Base-by-base conservation (phyloP, 2,797 vertebrate genomes). In the Chanos chanos region DNA sequence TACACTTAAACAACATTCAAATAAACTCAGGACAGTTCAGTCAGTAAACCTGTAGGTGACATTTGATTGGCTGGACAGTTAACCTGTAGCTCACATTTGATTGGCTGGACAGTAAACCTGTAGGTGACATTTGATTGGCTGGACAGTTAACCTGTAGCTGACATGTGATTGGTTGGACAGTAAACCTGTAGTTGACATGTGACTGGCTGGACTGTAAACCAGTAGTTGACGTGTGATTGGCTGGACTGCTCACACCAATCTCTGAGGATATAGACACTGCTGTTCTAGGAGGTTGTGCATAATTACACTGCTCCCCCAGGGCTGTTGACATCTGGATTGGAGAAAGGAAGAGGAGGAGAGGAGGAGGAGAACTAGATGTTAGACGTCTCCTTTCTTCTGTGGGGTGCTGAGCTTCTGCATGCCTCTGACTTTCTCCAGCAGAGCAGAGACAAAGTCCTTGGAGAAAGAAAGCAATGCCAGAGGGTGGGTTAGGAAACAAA, bases 391-490 rank as follows among this genome's bases (percentile, higher is more conserved):
- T 56, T 92, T 92, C 79, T 91, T 91, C 71, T 89, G 87, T 22
- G 89, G 89, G 57, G 90, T 90, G 77, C 78, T 90, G 68, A 92
- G 82, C 70, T 92, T 92, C 80, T 92, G 90, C 88, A 92, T 90
- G 64, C 89, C 90, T 66, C 86, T 81, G 61, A 91, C 89, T 75
- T 87, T 89, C 71, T 90, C 89, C 74, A 92, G 77, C 64, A 90
- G 82, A 37, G 84, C 89, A 15, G 81, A 78, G 30, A 91, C 79
- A 56, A 91, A 92, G 33, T 84, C 87, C 88, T n/a, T 91, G 68
- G 3, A 55, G 24, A 41, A 15, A 40, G 5, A 24, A 8, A 36
- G 33, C 12, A 22, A 27, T 30, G 27, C 40, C 22, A n/a, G 12
- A 10, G 22, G 7, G 18, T 0, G 18, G 13, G 18, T 48, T 34